Base-by-base conservation (phyloP, 2,797 vertebrate genomes). In the Picus viridis region DNA sequence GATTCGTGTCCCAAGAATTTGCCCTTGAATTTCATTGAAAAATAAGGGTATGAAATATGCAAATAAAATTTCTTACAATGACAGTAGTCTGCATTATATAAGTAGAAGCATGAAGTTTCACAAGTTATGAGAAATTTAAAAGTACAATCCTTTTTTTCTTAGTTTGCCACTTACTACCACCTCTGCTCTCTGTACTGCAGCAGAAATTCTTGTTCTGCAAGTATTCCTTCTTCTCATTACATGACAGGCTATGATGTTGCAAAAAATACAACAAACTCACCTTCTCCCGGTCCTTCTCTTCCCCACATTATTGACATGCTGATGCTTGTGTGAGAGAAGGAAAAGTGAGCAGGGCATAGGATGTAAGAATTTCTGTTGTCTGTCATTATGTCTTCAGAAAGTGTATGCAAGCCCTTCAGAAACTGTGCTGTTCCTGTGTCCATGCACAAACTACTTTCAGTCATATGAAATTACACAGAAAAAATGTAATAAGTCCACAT, bases 1-100 rank as follows among this genome's bases (percentile, higher is more conserved):
- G 7, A 76, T 71, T 73, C 39, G 45, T 54, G 83, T 26, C 7
- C 7, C 36, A 74, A 79, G 43, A 72, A 84, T 86, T 83, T 89
- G 7, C 9, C 58, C 34, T 67, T 72, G 39, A 90, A 75, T 81
- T 93, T 87, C 0, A 26, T 26, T 69, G 43, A 65, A 90, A 93
- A 72, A 56, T 80, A 53, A 58, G 9, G 12, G 27, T 74, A 63
- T 83, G 43, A 83, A 71, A 43, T 57, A 71, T 3, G 2, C 4
- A 76, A 83, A 77, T 49, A 53, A 61, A n/a, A 4, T 16, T 57
- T 81, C 12, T 76, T 12, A 32, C 26, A 82, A 49, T 43, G 20
- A 12, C 3, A 47, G 36, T 62, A 68, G 70, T 70, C 14, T 76
- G 12, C 27, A 41, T 61, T 41, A 49, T 71, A 84, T 64, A 77